A percentile compares a stretch with the other conserved stretches of the same genome.
Conservation (phyloP, 2,113 vertebrate species). For the Meles meles region DNA sequence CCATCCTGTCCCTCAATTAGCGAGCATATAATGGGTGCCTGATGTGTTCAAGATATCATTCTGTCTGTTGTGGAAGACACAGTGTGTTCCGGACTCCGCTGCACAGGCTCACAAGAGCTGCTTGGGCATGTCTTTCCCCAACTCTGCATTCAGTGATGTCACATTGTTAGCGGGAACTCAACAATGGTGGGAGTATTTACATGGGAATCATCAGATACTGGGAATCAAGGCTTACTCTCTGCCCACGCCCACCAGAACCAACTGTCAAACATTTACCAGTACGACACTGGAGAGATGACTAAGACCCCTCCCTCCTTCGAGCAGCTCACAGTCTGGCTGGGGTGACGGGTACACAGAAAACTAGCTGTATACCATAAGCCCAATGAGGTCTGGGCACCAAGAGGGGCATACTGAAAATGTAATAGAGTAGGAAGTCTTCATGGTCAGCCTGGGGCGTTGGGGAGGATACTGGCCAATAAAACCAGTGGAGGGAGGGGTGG, state of each 20-base stretch:
- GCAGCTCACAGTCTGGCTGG: background rate
- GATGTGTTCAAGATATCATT: background rate
- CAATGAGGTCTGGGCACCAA: background rate
- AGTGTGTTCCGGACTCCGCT: background rate
- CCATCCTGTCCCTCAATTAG: background rate
- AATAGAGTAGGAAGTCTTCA: background rate
- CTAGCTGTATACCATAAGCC: background rate
- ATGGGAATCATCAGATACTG: background rate
- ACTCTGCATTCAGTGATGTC: background rate
- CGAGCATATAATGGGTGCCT: background rate
- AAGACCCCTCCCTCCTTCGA: background rate
- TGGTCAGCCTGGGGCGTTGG: background rate
- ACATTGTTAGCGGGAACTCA: background rate
- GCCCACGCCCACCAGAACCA: background rate
- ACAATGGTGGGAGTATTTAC: background rate
- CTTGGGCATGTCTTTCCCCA: background rate
- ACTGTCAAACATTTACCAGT: background rate
- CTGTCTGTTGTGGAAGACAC: background rate
- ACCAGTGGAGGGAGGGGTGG: fast-evolving
- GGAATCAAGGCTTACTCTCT: background rate
- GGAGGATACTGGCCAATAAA: background rate
- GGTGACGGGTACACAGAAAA: background rate
- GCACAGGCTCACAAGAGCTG: background rate
- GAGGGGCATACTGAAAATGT: background rate
- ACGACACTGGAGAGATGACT: background rate